Evolutionary conservation across 2,113 vertebrate genomes (phyloP), one percentile per base, ranked within the genome.

Genomic region (Anser cygnoides): DNA sequence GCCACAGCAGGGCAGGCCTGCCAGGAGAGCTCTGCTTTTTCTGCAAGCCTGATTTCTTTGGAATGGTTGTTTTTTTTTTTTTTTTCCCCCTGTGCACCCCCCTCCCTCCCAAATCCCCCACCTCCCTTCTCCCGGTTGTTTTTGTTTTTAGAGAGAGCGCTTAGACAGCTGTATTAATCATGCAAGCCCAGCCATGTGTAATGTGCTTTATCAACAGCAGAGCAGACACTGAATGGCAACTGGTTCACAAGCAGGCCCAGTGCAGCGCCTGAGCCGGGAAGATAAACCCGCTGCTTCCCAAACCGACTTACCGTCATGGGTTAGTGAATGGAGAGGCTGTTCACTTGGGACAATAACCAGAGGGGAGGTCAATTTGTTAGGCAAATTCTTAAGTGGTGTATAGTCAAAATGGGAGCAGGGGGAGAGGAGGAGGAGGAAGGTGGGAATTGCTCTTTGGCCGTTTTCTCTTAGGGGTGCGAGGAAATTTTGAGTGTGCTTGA

Each of bases 101-200:
- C 23, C 61, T 78, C 76, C 68, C 61, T 68, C 76, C 84, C 91
- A 91, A 89, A 91, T 89, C 95, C 84, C 39, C 2, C 71, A 82
- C 71, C 87, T 62, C 84, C 78, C 62, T 87, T 92, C 43, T 93
- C 83, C 70, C 57, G 5, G 39, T 84, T 95, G 89, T 95, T 89
- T 97, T 97, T 98, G 97, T 98, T 97, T 97, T 96, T 91, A 85
- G 76, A 94, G 93, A 68, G 90, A 92, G 89, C 2, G 59, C 97
- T 97, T 57, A 96, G 97, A 97, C 97, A 98, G 97, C 95, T 95
- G 96, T 97, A 98, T 98, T 98, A 98, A 98, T 98, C 97, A 98
- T 93, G 98, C 97, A 97, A 96, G 95, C 95, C 95, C 97, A 98
- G 96, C 97, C 97, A 97, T 98, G 98, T 98, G 97, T 96, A 97